Base-by-base conservation (phyloP, 2,888 invertebrate species). In the Drosophila lacicola region DNA sequence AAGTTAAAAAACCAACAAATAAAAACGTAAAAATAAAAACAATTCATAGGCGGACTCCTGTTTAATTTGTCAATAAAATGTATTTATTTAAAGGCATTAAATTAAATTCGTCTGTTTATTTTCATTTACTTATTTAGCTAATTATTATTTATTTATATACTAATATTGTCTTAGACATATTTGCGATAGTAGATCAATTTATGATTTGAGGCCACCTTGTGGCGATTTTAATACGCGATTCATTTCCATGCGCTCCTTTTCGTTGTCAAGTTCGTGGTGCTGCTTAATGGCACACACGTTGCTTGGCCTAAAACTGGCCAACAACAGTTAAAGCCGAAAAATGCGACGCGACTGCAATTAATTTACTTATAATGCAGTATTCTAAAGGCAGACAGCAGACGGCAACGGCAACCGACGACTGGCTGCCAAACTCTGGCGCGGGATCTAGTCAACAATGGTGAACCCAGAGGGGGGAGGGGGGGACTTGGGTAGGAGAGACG, bases 331-430 rank as follows among this genome's bases (percentile, higher is more conserved):
- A 74, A 56, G 69, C 70, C 74, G 56, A 74, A 82, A 83, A 53
- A 70, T 65, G 66, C 82, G 82, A 77, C 82, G 88, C 85, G 86
- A 79, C 79, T 89, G 84, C 89, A 89, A 89, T 85, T 84, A 87
- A 89, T 84, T 87, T 77, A 66, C 77, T 54, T 68, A 63, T 63
- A 86, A 69, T 84, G 82, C 88, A 81, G 55, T 69, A 81, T 56
- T 65, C 60, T 61, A 50, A 44, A 62, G 47, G 60, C 75, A 71
- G 66, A 70, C 72, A 61, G 14, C 62, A 42, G 51, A 41, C 44
- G 33, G n/a, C 45, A 56, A 63, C 51, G 25, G 39, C 37, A 55
- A 46, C 33, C 53, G 17, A n/a, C 34, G 29, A 49, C 57, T 61
- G 53, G 44, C 50, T 65, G 62, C 44, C 66, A 73, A 78, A 65